These are phyloP conservation scores for Antechinus stuartii DNA, from an alignment of 2,113 vertebrate genomes.

Conservation along the genomic window DNA sequence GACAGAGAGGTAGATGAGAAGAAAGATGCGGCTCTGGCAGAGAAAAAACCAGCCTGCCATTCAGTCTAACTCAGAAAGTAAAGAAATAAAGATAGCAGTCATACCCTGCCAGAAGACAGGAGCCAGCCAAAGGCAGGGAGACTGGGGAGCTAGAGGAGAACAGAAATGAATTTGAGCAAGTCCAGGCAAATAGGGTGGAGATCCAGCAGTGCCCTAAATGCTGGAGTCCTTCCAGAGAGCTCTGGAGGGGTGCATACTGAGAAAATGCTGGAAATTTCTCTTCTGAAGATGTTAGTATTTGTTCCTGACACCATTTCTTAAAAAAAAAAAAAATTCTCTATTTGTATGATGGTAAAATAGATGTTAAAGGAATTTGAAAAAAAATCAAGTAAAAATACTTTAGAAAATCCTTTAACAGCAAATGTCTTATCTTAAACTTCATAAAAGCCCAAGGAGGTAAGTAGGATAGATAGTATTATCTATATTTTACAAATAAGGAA, in stretches of 20 bases:
- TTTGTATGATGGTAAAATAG: neutral
- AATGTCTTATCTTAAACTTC: neutral
- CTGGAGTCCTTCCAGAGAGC: neutral
- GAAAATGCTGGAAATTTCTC: neutral
- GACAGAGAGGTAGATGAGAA: neutral
- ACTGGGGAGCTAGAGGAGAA: neutral
- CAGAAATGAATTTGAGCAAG: slow-evolving; percentile 30
- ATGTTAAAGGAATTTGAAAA: neutral
- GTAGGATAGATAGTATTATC: no score
- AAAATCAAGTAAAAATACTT: neutral
- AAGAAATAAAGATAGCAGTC: slow-evolving; percentile 35
- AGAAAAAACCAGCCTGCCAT: slow-evolving; percentile 16
- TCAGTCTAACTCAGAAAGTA: slow-evolving; percentile 22
- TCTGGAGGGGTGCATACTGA: neutral
- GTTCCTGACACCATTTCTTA: neutral
- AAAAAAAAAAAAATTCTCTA: no score
- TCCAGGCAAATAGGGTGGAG: neutral
- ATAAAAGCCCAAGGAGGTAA: neutral
- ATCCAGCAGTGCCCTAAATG: neutral
- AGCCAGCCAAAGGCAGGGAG: slow-evolving; percentile 3
- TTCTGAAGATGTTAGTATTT: neutral
- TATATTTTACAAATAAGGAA: no score
- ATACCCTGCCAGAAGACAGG: slow-evolving; percentile 47
- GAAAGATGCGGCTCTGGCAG: neutral
- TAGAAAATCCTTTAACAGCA: neutral